Conservation (phyloP, 2,113 vertebrate genomes). For the Gambusia holbrooki region DNA sequence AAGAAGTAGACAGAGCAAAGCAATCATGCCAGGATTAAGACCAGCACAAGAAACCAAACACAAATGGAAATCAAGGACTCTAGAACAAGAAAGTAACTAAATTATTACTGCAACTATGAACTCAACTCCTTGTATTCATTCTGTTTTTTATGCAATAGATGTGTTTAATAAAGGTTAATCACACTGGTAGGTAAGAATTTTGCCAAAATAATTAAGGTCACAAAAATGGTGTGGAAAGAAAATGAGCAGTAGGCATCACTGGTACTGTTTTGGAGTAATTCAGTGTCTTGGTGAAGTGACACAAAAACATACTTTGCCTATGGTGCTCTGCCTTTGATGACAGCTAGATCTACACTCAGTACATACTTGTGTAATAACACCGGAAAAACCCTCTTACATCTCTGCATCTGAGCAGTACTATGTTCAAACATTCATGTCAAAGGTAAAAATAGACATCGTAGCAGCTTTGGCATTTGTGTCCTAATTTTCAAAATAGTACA, state of each 20-base stretch:
- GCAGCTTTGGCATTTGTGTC: neutral
- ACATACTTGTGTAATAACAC: neutral
- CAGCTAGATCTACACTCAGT: neutral
- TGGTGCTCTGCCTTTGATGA: neutral
- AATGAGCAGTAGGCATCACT: too few species aligned
- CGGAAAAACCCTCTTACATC: conserved; percentile 7
- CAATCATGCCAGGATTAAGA: neutral
- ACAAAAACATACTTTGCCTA: neutral
- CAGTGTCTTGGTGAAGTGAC: neutral
- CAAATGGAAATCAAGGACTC: neutral
- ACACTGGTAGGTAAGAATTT: neutral
- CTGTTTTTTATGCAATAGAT: neutral
- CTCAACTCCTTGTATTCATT: neutral
- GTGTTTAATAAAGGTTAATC: too few species aligned
- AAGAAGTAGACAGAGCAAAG: conserved; percentile 8
- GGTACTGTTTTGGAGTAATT: neutral
- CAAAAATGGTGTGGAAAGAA: too few species aligned
- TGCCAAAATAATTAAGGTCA: too few species aligned
- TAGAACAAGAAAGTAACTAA: neutral
- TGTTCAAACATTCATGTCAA: conserved; percentile 19
- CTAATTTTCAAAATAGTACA: neutral
- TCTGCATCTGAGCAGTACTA: neutral
- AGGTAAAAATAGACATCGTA: neutral
- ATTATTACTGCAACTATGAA: neutral
- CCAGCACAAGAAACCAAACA: neutral